Evolutionary conservation across 2,888 invertebrate genomes (phyloP).

Genomic region (Abrostola triplasia): DNA sequence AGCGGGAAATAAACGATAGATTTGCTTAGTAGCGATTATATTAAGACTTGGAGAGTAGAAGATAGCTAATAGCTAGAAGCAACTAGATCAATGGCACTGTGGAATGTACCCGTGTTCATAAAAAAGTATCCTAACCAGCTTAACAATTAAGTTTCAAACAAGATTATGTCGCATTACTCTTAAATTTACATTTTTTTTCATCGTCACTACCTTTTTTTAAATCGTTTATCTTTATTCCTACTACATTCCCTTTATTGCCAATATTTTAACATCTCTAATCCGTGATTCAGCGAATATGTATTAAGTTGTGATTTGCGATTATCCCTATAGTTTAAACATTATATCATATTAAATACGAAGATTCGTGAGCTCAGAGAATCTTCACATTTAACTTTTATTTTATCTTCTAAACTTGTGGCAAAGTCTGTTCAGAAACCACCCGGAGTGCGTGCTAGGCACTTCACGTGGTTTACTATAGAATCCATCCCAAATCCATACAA

Average conservation of each 20-base stretch:
- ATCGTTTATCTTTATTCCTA: slow-evolving; percentile 64
- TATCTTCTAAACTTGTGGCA: slow-evolving; percentile 70
- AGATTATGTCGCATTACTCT: slow-evolving; percentile 82
- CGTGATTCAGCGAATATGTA: slow-evolving; percentile 83
- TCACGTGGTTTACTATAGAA: slow-evolving; percentile 69
- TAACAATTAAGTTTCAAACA: slow-evolving; percentile 81
- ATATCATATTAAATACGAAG: slow-evolving; percentile 77
- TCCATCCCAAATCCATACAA: slow-evolving; percentile 84
- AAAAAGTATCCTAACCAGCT: slow-evolving; percentile 85
- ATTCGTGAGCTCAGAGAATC: slow-evolving; percentile 85
- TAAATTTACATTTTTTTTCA: slow-evolving; percentile 76
- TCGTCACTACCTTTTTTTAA: slow-evolving; percentile 74
- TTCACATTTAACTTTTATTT: slow-evolving; percentile 75
- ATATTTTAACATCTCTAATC: slow-evolving; percentile 71
- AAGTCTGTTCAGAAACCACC: slow-evolving; percentile 63
- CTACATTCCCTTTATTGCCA: slow-evolving; percentile 81
- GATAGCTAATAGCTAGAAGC: slow-evolving; percentile 81
- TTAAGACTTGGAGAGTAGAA: slow-evolving; percentile 73
- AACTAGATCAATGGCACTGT: slow-evolving; percentile 84
- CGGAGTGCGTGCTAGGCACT: slow-evolving; percentile 41
- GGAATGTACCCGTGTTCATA: slow-evolving; percentile 86
- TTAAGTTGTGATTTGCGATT: slow-evolving; percentile 87
- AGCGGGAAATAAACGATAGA: slow-evolving; percentile 57
- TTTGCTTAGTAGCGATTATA: slow-evolving; percentile 60
- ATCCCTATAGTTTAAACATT: slow-evolving; percentile 78